Evolutionary conservation across 2,113 vertebrate genomes (phyloP).

Genomic region (Ariopsis seemanni): DNA sequence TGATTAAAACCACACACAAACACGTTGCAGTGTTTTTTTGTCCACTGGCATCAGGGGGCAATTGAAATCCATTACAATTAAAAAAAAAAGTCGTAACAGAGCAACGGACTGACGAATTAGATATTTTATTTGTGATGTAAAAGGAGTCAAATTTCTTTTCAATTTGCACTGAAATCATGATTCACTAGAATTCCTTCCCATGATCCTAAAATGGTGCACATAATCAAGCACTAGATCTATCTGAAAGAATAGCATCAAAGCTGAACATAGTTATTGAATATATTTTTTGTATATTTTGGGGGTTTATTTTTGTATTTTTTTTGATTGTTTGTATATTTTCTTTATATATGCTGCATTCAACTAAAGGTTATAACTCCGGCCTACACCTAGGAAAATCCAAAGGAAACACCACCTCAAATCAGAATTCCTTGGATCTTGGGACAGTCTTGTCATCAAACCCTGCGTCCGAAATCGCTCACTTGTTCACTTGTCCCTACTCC

Average conservation of each 20-base stretch:
- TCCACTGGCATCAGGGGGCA: not conserved
- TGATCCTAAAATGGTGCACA: not conserved
- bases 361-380: not conserved
- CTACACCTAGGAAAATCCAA: not conserved
- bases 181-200: not conserved
- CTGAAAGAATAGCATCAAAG: too few species aligned
- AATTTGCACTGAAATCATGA: not conserved
- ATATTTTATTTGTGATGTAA: not conserved
- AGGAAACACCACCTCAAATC: not conserved
- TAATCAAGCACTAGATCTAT: not conserved
- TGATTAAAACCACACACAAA: constrained; percentile 38
- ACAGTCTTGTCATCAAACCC: not conserved
- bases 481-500: too few species aligned
- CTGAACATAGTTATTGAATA: not conserved
- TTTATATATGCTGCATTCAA: not conserved
- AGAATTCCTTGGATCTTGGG: not conserved
- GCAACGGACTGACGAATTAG: not conserved
- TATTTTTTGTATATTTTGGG: not conserved
- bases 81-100: not conserved
- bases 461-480: too few species aligned
- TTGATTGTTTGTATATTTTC: too few species aligned
- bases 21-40: constrained; percentile 1
- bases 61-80: constrained; percentile 15
- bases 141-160: not conserved
- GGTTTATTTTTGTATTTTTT: too few species aligned